A percentile compares a stretch with the other conserved stretches of the same genome.
phyloP scores from a whole-genome alignment of 2,888 invertebrate genomes.

The Sarcophaga variegata region DNA sequence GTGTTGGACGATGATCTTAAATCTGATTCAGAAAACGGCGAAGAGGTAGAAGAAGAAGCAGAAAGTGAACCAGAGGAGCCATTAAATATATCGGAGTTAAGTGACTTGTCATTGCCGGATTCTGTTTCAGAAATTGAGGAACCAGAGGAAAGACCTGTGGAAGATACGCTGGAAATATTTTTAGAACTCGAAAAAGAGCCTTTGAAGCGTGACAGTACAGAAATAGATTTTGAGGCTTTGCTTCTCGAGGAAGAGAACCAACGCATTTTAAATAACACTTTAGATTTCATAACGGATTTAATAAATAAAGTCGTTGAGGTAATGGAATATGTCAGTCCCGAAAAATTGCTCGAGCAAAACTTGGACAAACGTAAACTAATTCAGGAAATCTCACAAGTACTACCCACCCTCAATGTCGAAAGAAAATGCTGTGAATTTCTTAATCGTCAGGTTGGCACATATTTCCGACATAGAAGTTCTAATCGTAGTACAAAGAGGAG shows the following conservation, averaged over 20 bases:
- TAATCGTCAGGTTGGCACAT: constrained; percentile 73
- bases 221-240: constrained; percentile 49
- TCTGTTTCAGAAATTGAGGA: constrained; percentile 36
- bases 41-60: neutral
- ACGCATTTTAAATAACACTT: constrained; percentile 27
- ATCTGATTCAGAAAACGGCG: neutral
- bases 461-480: constrained; percentile 74
- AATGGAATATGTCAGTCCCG: constrained; percentile 65
- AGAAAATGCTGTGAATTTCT: constrained; percentile 70
- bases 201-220: neutral
- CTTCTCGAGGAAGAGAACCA: constrained; percentile 7
- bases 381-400: constrained; percentile 15
- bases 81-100: neutral
- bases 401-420: constrained; percentile 57
- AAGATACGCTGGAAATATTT: constrained; percentile 58
- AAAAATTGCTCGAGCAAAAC: constrained; percentile 64
- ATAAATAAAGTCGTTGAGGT: constrained; percentile 68
- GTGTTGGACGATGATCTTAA: neutral
- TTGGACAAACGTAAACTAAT: constrained; percentile 73
- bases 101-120: neutral
- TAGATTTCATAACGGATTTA: constrained; percentile 70
- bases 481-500: constrained; percentile 72
- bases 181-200: constrained; percentile 49
- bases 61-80: neutral
- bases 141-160: neutral